Conservation (phyloP, 2,113 vertebrate genomes). For the Cinclus cinclus region DNA sequence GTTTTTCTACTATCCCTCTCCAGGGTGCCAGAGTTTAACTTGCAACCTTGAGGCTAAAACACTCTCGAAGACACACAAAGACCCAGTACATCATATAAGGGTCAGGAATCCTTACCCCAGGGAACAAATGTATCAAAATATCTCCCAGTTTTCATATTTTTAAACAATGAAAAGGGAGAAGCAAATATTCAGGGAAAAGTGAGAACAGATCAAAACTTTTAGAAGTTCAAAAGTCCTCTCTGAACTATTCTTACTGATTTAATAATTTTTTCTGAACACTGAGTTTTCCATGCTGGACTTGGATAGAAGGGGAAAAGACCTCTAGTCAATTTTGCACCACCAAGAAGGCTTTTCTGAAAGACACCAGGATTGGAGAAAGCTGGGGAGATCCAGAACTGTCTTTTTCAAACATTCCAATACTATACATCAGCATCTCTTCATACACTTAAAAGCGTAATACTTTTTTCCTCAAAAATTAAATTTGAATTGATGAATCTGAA, state of each 20-base stretch:
- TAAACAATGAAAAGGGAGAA: neutral
- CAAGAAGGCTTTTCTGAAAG: neutral
- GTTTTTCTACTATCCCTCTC: neutral
- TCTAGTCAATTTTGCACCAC: neutral
- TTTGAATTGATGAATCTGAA: neutral
- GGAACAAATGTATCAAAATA: neutral
- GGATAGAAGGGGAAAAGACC: neutral
- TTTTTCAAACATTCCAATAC: neutral
- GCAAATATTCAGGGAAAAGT: neutral
- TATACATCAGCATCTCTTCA: neutral
- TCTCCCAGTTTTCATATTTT: neutral
- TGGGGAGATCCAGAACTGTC: neutral
- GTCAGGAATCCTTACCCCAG: neutral
- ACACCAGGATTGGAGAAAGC: neutral
- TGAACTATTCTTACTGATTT: neutral
- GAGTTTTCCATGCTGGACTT: neutral
- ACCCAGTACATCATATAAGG: neutral
- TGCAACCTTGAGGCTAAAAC: neutral
- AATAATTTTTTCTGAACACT: neutral
- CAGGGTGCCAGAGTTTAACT: neutral
- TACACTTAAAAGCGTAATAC: rapidly evolving
- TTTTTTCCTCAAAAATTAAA: neutral
- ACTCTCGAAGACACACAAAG: neutral
- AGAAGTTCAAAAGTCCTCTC: neutral
- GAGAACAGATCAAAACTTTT: neutral